Conservation (phyloP, 2,888 invertebrate species). For the Lottia scabra region DNA sequence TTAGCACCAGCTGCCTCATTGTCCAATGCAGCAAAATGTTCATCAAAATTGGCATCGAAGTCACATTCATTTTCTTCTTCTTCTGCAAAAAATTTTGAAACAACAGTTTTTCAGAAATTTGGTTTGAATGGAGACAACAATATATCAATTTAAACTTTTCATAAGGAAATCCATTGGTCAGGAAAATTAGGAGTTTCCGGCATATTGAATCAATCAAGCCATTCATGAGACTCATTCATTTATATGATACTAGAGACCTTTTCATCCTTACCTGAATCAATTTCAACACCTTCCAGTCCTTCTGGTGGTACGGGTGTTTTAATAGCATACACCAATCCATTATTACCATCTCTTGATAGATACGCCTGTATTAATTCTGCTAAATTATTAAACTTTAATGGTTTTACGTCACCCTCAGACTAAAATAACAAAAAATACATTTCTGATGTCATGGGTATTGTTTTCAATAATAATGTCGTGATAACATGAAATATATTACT, state of each 20-base stretch:
- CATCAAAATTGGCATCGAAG: slow-evolving; percentile 36
- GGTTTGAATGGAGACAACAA: no score
- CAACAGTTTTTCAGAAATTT: no score
- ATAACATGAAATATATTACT: no score
- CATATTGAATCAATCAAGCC: no score
- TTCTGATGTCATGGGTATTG: no score
- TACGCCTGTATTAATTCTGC: slow-evolving; percentile 61
- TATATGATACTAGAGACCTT: no score
- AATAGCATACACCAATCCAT: slow-evolving; percentile 62
- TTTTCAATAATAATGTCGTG: no score
- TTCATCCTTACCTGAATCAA: slow-evolving; percentile 53
- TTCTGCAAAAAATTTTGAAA: no score
- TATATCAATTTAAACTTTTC: no score
- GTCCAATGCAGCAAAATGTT: slow-evolving; percentile 41
- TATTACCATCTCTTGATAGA: slow-evolving; percentile 57
- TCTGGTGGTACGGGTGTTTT: slow-evolving; percentile 53
- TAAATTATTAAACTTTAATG: slow-evolving; percentile 56
- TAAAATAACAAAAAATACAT: slow-evolving; percentile 33
- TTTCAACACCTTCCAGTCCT: slow-evolving; percentile 39
- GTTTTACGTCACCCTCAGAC: slow-evolving; percentile 61
- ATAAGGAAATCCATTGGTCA: no score
- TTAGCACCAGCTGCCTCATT: slow-evolving; percentile 15
- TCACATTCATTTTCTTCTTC: slow-evolving; percentile 33
- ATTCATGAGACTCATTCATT: no score
- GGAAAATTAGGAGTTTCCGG: no score